Conservation (phyloP, 2,113 vertebrate species). For the Clarias magur region DNA sequence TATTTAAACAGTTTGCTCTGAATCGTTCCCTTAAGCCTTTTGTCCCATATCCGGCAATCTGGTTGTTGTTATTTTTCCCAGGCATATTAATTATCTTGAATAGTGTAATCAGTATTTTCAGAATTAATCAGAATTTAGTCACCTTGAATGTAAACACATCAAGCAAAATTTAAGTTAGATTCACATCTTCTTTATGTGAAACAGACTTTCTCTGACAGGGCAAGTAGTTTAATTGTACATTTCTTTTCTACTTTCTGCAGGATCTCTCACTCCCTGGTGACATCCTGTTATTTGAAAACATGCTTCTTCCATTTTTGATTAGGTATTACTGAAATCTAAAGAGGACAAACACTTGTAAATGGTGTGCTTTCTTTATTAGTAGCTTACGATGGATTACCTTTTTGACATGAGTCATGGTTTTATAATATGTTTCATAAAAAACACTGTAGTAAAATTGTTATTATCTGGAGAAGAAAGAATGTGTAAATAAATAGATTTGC, state of each 20-base stretch:
- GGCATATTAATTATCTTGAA: neutral
- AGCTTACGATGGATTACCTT: neutral
- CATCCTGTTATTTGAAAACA: constrained; percentile 85
- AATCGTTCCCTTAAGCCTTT: neutral
- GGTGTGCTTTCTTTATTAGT: neutral
- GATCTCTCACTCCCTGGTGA: constrained; percentile 56
- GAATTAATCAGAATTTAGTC: neutral
- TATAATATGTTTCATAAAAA: neutral
- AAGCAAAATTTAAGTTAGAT: neutral
- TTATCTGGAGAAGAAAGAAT: neutral
- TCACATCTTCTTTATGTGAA: neutral
- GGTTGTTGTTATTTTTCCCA: neutral
- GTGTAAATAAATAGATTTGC: neutral
- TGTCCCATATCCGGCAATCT: neutral
- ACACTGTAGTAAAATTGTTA: neutral
- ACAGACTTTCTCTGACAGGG: neutral
- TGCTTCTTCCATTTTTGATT: constrained; percentile 64
- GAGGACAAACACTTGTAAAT: neutral
- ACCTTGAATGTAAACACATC: neutral
- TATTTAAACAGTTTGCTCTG: neutral
- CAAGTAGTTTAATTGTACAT: neutral
- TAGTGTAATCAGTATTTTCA: neutral
- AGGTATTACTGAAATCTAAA: neutral
- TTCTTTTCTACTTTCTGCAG: neutral
- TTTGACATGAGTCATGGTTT: neutral